These are phyloP conservation scores for Drosophila asahinai DNA, from an alignment of 1,140 invertebrate genomes.

Conservation along the genomic window DNA sequence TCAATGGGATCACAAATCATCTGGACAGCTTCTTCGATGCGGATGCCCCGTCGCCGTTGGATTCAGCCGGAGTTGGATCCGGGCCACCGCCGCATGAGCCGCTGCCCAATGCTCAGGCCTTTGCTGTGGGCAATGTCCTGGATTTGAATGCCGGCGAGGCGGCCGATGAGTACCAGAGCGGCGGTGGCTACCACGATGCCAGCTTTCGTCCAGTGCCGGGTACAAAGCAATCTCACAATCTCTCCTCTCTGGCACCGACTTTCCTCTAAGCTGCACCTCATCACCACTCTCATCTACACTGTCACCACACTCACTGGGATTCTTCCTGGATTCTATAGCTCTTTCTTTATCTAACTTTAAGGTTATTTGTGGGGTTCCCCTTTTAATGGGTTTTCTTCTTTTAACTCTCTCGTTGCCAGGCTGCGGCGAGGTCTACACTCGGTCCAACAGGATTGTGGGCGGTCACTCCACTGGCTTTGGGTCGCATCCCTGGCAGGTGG, in stretches of 20 bases:
- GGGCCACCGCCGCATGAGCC: constrained; percentile 49
- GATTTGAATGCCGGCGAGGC: constrained; percentile 80
- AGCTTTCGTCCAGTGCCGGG: constrained; percentile 84
- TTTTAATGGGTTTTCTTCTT: background rate
- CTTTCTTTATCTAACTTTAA: constrained; percentile 5
- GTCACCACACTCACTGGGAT: constrained; percentile 29
- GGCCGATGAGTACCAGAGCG: constrained; percentile 69
- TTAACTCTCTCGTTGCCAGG: constrained; percentile 86
- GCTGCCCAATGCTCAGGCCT: constrained; percentile 66
- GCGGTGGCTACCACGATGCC: constrained; percentile 57
- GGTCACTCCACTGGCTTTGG: constrained; percentile 95
- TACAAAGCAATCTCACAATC: constrained; percentile 57
- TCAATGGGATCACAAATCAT: constrained; percentile 77
- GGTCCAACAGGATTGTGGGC: constrained; percentile 96
- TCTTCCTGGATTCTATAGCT: constrained; percentile 11
- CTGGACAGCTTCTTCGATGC: constrained; percentile 81
- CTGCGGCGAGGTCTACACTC: constrained; percentile 93
- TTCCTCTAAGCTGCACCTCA: constrained; percentile 42
- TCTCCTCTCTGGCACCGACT: constrained; percentile 29
- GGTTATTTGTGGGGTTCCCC: background rate
- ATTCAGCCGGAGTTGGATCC: constrained; percentile 9
- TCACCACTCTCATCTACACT: constrained; percentile 21
- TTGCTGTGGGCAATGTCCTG: constrained; percentile 80
- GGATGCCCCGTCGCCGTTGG: constrained; percentile 40
- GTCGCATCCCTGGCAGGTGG: constrained; percentile 97